Base-by-base conservation (phyloP, 2,113 vertebrate genomes). In the Pelobates fuscus region DNA sequence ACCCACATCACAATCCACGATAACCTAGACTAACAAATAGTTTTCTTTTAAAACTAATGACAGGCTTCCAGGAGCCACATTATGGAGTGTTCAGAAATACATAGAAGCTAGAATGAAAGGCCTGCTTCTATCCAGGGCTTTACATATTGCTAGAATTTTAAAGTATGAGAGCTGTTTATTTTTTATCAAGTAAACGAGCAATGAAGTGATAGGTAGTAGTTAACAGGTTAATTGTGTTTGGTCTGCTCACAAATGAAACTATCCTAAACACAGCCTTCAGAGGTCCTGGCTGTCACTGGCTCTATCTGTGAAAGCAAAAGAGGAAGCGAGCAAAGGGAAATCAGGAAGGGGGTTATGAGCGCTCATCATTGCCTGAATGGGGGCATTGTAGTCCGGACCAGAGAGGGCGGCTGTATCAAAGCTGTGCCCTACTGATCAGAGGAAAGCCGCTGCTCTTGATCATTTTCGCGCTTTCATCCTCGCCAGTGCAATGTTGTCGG, bases 401-500 rank as follows among this genome's bases (percentile, higher is more conserved):
- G 89, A 91, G 90, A 87, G 81, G 81, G 78, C 86, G 84, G 87
- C 88, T 85, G 85, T 90, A 92, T 94, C 93, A 95, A 94, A 95
- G 91, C 80, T 70, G 84, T 83, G 81, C 83, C 86, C 86, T 78
- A 82, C 86, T 86, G 90, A 94, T 94, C 90, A 93, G 84, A 93
- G 88, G 84, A 89, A 69, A 66, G 85, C 90, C 91, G 89, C 85
- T 79, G 83, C 87, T 86, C 90, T 93, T 94, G 91, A 94, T 95
- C 93, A 93, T 88, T 92, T 94, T 92, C 93, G 93, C 79, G 87
- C 90, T 88, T 93, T 89, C 84, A 86, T 92, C 79, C 80, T 83
- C 81, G 84, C 88, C 87, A 91, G 91, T 88, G 86, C 88, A 90
- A 90, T 89, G 88, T 88, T 91, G 91, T 90, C 86, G 85, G 85